Base-by-base conservation (phyloP, 2,888 invertebrate genomes). In the Andricus quercusramuli region DNA sequence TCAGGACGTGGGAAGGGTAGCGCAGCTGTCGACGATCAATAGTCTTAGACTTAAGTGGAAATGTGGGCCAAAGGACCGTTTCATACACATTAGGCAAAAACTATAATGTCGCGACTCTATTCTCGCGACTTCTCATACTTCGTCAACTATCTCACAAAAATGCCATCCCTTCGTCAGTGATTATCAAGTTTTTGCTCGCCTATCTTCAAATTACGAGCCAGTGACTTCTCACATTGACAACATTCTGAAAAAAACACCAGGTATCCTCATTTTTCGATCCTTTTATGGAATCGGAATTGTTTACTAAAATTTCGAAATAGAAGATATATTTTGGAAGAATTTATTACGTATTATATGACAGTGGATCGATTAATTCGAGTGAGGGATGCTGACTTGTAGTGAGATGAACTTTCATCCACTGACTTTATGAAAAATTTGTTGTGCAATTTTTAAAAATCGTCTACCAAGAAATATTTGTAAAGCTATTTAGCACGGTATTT, bases 1-100 rank as follows among this genome's bases (percentile, higher is more conserved):
- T 51, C 32, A 59, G 32, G 56, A 56, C 56, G 51, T 74, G 74
- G 74, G 32, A 59, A 56, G 74, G 74, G 74, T 56, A 59, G 74
- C 74, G 74, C 74, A 74, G 56, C 74, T 74, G 74, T 74, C 51
- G 74, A 74, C 74, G 74, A 74, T 74, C 74, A 74, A 74, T 74
- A 74, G 74, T 74, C 74, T 74, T 74, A 74, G 51, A 74, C 74
- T 74, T 74, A 22, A 74, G 74, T 74, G 37, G 32, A 74, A 74
- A 74, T 74, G 56, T 74, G 74, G 74, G 74, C 74, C 74, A 74
- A 59, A 74, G 74, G 74, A 74, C 74, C 56, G 56, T 74, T 74
- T 74, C 56, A 74, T 74, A 37, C 15, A 74, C 74, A 56, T 74
- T 74, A 56, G 56, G 56, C n/a, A 74, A 74, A 74, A 74, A 74